Evolutionary conservation across 2,888 invertebrate species (phyloP), one percentile per base, ranked within the genome.

Genomic region (Cylindroiulus punctatus): DNA sequence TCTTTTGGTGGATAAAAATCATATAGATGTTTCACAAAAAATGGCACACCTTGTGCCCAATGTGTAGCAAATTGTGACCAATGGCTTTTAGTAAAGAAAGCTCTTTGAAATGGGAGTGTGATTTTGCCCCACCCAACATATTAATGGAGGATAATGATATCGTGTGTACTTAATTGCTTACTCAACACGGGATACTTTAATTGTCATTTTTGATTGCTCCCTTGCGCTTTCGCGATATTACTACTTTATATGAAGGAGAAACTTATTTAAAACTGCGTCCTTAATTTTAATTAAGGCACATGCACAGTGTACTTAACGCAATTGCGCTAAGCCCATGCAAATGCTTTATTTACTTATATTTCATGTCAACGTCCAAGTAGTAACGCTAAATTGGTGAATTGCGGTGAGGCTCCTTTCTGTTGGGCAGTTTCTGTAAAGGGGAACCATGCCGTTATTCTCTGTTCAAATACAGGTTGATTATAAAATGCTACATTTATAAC

Each of bases 311-410:
- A 65, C 65, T 65, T 65, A 65, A 65, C 65, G 22, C 65, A 65
- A 65, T 65, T 65, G 22, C 65, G 65, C 22, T 65, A 65, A 65
- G 65, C 65, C 52, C 65, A 65, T 65, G 65, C 4, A 65, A 65
- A 65, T 65, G 65, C 65, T 22, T 65, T 65, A 22, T 65, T 65
- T 65, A 65, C 65, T 65, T 65, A 22, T 65, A 65, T 65, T 65
- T 65, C 65, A 8, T 26, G 65, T 65, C 65, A 65, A 22, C 65
- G 22, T 22, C 3, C 65, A 8, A 65, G 65, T 65, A n/a, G 22
- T 22, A 22, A 8, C 65, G 52, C 22, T 65, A n/a, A 65, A 65
- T 65, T 65, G 22, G 65, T 8, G 22, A 65, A 26, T 22, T 65
- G 4, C 22, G 0, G 0, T 26, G 65, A 22, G n/a, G 65, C 65